Evolutionary conservation across 92 coral and sea anemone genomes (phyloP), one percentile per base, ranked within the genome.

Genomic region (Epizoanthus ramosus): DNA sequence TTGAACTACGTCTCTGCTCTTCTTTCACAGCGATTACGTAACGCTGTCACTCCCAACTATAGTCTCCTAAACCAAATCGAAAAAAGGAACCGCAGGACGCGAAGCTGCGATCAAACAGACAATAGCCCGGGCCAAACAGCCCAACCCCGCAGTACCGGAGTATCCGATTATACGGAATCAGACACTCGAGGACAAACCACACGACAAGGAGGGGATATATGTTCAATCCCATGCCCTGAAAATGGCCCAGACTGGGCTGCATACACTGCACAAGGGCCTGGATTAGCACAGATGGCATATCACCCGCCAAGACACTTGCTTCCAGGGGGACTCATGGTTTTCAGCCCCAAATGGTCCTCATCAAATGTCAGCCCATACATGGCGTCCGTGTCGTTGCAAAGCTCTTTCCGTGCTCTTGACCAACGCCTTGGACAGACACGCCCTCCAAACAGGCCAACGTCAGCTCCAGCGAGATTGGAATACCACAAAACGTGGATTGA

Each of bases 281-380:
- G 25, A 15, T 58, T 21, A 8, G 57, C 12, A 21, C 82, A 8
- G 45, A 77, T 17, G 12, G 15, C 41, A 60, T 19, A 41, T 61
- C n/a, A 25, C 31, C 58, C n/a, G 15, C 59, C 70, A 19, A 39
- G 70, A 57, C 59, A 35, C 52, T 61, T 68, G 71, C 58, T 39
- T 0, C 57, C 8, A 21, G 82, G 69, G n/a, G 18, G 39, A 3
- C 54, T 61, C 24, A 69, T 77, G 58, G 71, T 6, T 4, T 50
- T 50, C 10, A 50, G 54, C 54, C 82, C 82, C n/a, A 77, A 35
- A 41, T 77, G 82, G 82, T 77, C 82, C 8, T 77, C 70, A 16
- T 77, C 71, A 6, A 41, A 61, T 77, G 3, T 77, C 18, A 77
- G 82, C 71, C 82, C 82, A 13, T 10, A 19, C 23, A 37, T 37